Evolutionary conservation across 2,888 invertebrate species (phyloP).

Genomic region (Belgica antarctica): DNA sequence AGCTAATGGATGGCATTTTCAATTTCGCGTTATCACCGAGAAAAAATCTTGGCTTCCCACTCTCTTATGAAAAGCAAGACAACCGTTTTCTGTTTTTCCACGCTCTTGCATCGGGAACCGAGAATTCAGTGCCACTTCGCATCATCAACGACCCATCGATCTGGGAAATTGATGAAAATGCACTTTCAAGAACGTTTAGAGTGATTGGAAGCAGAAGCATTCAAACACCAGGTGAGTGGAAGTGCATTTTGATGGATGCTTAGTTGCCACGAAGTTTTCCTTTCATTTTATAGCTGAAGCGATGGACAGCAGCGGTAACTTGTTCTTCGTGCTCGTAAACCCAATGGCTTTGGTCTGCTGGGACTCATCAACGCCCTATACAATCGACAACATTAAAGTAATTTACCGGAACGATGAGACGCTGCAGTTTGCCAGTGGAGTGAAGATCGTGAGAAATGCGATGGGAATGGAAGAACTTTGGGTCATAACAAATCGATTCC

Average conservation of each 20-base stretch:
- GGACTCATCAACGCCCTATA: conserved; percentile 57
- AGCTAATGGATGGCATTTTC: conserved; percentile 70
- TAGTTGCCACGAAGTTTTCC: too few relatives aligned
- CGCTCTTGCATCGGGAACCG: conserved; percentile 2
- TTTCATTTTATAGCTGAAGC: too few relatives aligned
- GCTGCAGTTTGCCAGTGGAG: conserved; percentile 29
- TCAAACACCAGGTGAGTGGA: conserved; percentile 65
- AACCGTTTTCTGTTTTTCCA: conserved; percentile 12
- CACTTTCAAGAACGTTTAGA: conserved; percentile 51
- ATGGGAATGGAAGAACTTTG: conserved; percentile 31
- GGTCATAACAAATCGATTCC: conserved; percentile 28
- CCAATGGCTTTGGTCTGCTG: conserved; percentile 71
- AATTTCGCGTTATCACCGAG: conserved; percentile 60
- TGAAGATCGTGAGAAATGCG: conserved; percentile 22
- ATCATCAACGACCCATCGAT: neutral
- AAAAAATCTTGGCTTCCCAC: conserved; percentile 56
- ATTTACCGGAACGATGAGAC: conserved; percentile 21
- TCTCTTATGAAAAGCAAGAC: conserved; percentile 54
- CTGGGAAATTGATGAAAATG: neutral
- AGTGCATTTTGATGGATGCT: too few relatives aligned
- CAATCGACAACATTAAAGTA: neutral
- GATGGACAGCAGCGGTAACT: conserved; percentile 64
- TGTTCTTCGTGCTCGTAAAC: conserved; percentile 67
- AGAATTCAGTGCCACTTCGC: neutral
- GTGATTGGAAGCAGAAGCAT: conserved; percentile 59